Evolutionary conservation across 2,797 vertebrate genomes (phyloP), one percentile per base, ranked within the genome.

Genomic region (Australoheros facetus): DNA sequence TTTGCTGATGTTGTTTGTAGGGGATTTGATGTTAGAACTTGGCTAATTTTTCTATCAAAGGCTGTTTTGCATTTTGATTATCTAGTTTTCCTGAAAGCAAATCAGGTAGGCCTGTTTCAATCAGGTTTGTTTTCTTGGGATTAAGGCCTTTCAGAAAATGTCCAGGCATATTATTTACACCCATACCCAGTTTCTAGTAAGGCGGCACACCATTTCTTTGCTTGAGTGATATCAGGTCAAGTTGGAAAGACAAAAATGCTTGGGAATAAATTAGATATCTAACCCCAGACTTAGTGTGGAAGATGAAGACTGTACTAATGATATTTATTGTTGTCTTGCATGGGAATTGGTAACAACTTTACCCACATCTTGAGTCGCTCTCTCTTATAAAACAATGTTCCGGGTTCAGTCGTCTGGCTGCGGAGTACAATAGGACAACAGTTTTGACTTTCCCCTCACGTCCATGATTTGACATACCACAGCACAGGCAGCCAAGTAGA

Each of bases 51-150:
- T 91, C 88, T 64, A 91, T 93, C 88, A 91, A 87, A 91, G 88
- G 56, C 92, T 94, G 84, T 92, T 96, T 95, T 94, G 94, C 92
- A 95, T 95, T 95, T 95, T 95, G 92, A 95, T 95, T 92, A 93
- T 93, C 86, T 82, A 70, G 76, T 90, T 92, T 89, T 88, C 81
- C 80, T 91, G 81, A 91, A 93, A 92, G 77, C 82, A 88, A 92
- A 92, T 88, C 88, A 87, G 88, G 79, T 88, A 86, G 85, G 87
- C 75, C 82, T 76, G 85, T 89, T 92, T 88, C 76, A 5, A 78
- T 79, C 83, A 70, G 84, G 88, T 92, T 92, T 91, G 90, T 92
- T 92, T 94, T 91, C 75, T 77, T 79, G 80, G 88, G 86, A 91
- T 91, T 89, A 89, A 78, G 58, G 80, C 83, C 90, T 91, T 92